A percentile compares a stretch with the other conserved stretches of the same genome.
phyloP scores from a whole-genome alignment of 1,140 invertebrate genomes.

The Phthorimaea operculella region DNA sequence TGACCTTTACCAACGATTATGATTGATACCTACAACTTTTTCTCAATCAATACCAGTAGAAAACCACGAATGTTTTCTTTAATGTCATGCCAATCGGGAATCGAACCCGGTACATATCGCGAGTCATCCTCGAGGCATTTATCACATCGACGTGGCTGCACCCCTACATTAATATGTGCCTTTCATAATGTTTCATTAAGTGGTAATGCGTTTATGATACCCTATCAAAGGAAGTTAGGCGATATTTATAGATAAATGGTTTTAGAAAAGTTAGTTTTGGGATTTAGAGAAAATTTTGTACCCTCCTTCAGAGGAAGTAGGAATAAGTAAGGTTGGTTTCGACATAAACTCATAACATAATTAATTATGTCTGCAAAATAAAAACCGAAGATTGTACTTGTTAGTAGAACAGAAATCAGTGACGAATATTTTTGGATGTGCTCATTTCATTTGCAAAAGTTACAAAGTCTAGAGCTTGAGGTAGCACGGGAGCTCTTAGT shows the following conservation, averaged over 20 bases:
- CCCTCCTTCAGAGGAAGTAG: too few relatives aligned
- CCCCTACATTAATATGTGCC: slow-evolving; percentile 48
- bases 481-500: neutral
- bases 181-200: slow-evolving; percentile 65
- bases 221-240: slow-evolving; percentile 24
- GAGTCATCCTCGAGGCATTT: slow-evolving; percentile 53
- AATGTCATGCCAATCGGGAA: slow-evolving; percentile 43
- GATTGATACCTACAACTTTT: neutral
- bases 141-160: slow-evolving; percentile 55
- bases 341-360: too few relatives aligned
- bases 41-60: slow-evolving; percentile 3
- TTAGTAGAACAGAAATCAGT: too few relatives aligned
- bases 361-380: too few relatives aligned
- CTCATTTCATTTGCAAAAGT: too few relatives aligned
- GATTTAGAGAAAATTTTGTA: too few relatives aligned
- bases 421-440: too few relatives aligned
- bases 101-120: slow-evolving; percentile 38
- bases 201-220: slow-evolving; percentile 47
- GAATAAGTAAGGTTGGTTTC: too few relatives aligned
- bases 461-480: neutral
- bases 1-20: neutral
- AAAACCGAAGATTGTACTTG: too few relatives aligned
- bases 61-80: slow-evolving; percentile 22
- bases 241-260: too few relatives aligned
- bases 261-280: too few relatives aligned